These are phyloP conservation scores for Cephalotes varians DNA, from an alignment of 2,888 invertebrate species.

Conservation along the genomic window DNA sequence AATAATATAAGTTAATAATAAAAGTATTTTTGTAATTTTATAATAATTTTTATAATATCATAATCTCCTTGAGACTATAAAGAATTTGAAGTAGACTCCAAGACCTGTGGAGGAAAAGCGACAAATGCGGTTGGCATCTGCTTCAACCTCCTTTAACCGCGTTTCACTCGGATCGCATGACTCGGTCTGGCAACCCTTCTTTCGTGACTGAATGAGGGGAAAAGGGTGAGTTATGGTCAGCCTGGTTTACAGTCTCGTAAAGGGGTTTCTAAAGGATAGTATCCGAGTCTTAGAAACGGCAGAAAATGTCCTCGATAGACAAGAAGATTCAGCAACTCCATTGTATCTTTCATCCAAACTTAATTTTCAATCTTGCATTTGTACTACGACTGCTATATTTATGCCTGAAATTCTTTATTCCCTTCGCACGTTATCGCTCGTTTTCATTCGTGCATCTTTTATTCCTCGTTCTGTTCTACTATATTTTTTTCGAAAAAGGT, in stretches of 20 bases:
- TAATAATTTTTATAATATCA: background rate
- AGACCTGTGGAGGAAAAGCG: background rate
- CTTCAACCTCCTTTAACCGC: constrained; percentile 32
- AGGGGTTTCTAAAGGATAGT: background rate
- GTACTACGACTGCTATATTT: background rate
- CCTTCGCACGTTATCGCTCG: background rate
- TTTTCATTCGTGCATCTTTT: background rate
- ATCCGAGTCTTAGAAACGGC: background rate
- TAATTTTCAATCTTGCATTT: background rate
- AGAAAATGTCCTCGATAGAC: background rate
- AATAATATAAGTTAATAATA: no score
- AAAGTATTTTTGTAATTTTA: no score
- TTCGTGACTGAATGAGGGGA: constrained; percentile 21
- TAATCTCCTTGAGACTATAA: background rate
- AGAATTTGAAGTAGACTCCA: background rate
- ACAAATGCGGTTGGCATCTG: constrained; percentile 26
- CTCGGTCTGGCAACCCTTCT: constrained; percentile 6
- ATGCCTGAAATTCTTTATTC: background rate
- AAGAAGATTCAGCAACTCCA: background rate
- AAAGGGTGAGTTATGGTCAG: constrained; percentile 50
- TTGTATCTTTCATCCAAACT: background rate
- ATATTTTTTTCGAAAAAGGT: background rate
- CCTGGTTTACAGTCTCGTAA: constrained; percentile 9
- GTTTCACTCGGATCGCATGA: constrained; percentile 43
- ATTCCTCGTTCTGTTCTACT: background rate